Evolutionary conservation across 2,888 invertebrate species (phyloP), one percentile per base, ranked within the genome.

Genomic region (Lithodes maja): DNA sequence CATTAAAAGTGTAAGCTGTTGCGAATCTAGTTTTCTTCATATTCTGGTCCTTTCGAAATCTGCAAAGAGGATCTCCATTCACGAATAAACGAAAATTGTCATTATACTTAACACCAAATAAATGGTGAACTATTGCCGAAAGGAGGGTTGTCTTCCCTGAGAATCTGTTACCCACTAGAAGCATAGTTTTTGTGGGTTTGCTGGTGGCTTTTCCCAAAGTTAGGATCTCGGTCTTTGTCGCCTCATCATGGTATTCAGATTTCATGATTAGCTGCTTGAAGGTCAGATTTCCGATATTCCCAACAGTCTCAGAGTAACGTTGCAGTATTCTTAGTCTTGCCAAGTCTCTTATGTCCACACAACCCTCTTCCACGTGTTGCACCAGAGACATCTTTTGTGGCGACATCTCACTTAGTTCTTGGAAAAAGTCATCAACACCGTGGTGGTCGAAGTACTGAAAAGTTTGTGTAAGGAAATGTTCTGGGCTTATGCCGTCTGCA

Each of bases 131-230:
- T 7, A 87, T 33, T 2, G 83, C 83, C 33, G 87, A 83, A 53
- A 81, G 61, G 33, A 87, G 71, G 5, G 87, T 87, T 2, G 87
- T 87, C 83, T 87, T 87, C 9, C 87, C 87, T n/a, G 87, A 82
- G 17, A 9, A 5, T 68, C 53, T 78, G 68, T 83, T 52, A 3
- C 87, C 87, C 53, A 87, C 69, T 5, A 87, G 53, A 5, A 87
- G 9, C 52, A 87, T 12, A 33, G 75, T 50, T 74, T 53, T 82
- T 49, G 55, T 77, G 17, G 87, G 68, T 17, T 78, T 87, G 82
- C 68, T 74, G 53, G 75, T 83, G 33, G 81, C 33, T 12, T 77
- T 68, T n/a, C 87, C 87, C 3, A 87, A 7, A 12, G 68, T 55
- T 9, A 83, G 77, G 9, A 77, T 12, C 53, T 75, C 49, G 1